A percentile compares a stretch with the other conserved stretches of the same genome.
Evolutionary conservation across 2,113 vertebrate genomes (phyloP).

Genomic region (Tamias sibiricus): DNA sequence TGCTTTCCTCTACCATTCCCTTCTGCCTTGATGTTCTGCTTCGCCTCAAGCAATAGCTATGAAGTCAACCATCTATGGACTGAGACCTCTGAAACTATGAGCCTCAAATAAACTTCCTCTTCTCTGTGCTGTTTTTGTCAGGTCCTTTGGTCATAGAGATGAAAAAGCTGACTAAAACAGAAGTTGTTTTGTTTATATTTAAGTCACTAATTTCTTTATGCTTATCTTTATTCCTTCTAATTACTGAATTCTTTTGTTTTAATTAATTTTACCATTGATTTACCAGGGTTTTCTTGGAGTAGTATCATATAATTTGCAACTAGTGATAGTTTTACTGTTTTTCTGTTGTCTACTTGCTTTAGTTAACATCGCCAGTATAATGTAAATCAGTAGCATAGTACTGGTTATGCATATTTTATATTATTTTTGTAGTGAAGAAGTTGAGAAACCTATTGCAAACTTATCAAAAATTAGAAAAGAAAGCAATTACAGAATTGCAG

Average conservation of each 20-base stretch:
- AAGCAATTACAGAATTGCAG: not conserved
- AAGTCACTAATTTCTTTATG: not conserved
- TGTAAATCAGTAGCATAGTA: not conserved
- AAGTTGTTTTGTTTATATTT: not conserved
- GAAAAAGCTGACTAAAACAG: too few species aligned
- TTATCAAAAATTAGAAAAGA: not conserved
- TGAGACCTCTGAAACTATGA: too few species aligned
- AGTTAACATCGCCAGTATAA: not conserved
- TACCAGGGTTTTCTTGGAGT: not conserved
- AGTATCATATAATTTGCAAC: not conserved
- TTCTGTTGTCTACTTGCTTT: not conserved
- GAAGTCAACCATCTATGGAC: too few species aligned
- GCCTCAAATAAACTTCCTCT: too few species aligned
- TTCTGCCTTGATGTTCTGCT: too few species aligned
- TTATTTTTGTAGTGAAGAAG: not conserved
- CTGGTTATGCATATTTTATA: not conserved
- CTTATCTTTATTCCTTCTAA: not conserved
- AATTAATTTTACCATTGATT: not conserved
- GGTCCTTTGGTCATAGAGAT: too few species aligned
- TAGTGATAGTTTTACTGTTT: not conserved
- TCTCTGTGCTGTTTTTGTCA: too few species aligned
- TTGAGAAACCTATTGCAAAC: not conserved
- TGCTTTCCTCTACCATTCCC: too few species aligned
- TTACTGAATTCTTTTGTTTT: not conserved
- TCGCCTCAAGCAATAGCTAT: too few species aligned